These are phyloP conservation scores for Leptodactylus fallax DNA, from an alignment of 2,797 vertebrate genomes.

Conservation along the genomic window DNA sequence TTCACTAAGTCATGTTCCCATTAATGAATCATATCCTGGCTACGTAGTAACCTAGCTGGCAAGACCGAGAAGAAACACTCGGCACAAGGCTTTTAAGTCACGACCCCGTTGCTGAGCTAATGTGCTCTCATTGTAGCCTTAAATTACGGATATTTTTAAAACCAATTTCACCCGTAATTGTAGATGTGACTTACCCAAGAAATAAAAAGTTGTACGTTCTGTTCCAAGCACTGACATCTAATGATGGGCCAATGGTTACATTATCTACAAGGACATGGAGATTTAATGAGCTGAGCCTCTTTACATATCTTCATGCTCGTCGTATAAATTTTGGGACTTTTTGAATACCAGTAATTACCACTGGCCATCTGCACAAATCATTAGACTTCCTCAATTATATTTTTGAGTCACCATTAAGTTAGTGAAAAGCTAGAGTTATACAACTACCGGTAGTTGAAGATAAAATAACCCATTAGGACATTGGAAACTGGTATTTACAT, in stretches of 20 bases:
- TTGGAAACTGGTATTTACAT: too few species aligned
- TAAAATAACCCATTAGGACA: not conserved
- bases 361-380: not conserved
- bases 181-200: conserved; percentile 19
- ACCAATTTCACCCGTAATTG: conserved; percentile 43
- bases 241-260: not conserved
- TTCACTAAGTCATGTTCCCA: conserved; percentile 16
- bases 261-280: not conserved
- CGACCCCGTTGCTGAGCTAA: conserved; percentile 13
- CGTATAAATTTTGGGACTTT: not conserved
- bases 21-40: conserved; percentile 57
- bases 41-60: conserved; percentile 7
- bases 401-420: not conserved
- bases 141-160: conserved; percentile 51
- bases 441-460: not conserved
- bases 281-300: not conserved
- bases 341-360: conserved; percentile 13
- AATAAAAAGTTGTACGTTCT: conserved; percentile 24
- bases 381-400: not conserved
- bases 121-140: conserved; percentile 14
- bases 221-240: not conserved
- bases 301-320: not conserved
- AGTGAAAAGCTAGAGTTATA: not conserved
- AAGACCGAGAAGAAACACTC: not conserved
- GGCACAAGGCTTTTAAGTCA: conserved; percentile 21